phyloP scores from a whole-genome alignment of 2,888 invertebrate species.

The Melinopterus prodromus region DNA sequence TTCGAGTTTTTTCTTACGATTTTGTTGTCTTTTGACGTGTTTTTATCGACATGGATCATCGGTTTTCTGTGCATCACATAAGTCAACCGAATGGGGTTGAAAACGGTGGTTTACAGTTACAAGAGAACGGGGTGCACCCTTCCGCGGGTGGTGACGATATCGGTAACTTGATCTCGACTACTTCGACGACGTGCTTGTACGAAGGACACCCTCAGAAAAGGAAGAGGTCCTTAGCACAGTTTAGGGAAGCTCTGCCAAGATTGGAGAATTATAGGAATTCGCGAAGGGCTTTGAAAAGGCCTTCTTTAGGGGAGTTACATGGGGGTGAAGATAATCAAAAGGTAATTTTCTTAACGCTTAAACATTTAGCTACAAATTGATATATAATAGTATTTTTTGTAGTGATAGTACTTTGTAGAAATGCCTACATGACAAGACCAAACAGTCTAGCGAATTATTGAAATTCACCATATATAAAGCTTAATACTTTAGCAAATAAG shows the following conservation, averaged over 20 bases:
- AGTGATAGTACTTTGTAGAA: neutral
- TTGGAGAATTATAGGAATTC: slow-evolving; percentile 85
- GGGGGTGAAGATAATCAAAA: slow-evolving; percentile 68
- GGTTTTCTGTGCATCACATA: slow-evolving; percentile 18
- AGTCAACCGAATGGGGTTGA: slow-evolving; percentile 45
- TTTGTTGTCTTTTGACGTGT: neutral
- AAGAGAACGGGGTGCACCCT: slow-evolving; percentile 48
- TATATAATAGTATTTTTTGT: neutral
- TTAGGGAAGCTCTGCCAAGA: slow-evolving; percentile 81
- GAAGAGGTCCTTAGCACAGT: slow-evolving; percentile 69
- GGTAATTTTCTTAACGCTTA: slow-evolving; percentile 51
- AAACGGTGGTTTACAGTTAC: slow-evolving; percentile 53
- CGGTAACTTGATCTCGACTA: slow-evolving; percentile 45
- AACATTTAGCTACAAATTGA: neutral
- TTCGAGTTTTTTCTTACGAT: neutral
- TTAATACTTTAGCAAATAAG: neutral
- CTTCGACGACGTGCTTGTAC: slow-evolving; percentile 49
- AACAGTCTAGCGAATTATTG: too few relatives aligned
- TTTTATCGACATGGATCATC: slow-evolving; percentile 9
- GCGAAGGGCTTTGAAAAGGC: slow-evolving; percentile 78
- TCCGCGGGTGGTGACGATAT: slow-evolving; percentile 39
- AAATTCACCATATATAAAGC: too few relatives aligned
- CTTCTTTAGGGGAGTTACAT: slow-evolving; percentile 85
- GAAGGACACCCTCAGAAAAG: slow-evolving; percentile 53
- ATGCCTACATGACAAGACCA: too few relatives aligned